phyloP scores from a whole-genome alignment of 2,888 invertebrate species.

The Epistrophe eligans region DNA sequence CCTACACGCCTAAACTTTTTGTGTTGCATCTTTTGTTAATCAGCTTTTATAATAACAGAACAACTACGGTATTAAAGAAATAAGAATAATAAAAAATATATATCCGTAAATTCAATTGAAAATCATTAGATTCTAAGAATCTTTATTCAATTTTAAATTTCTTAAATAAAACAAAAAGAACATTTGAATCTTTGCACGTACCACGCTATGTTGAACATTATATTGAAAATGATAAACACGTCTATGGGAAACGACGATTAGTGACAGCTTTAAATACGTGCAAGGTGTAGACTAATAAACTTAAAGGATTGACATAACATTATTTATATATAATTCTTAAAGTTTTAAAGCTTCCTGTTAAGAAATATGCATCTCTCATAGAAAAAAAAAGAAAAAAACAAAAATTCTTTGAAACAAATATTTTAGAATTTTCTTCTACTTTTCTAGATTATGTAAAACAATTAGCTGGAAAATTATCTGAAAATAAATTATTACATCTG shows the following conservation, averaged over 20 bases:
- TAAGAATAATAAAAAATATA: not conserved
- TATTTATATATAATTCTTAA: not conserved
- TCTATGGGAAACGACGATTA: constrained; percentile 38
- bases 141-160: not conserved
- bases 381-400: not conserved
- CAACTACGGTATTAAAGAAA: no score
- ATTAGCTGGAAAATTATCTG: not conserved
- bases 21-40: no score
- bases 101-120: no score
- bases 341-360: constrained; percentile 6
- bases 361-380: not conserved
- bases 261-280: constrained; percentile 39
- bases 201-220: not conserved
- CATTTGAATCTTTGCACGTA: constrained; percentile 23
- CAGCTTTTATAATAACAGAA: no score
- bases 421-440: not conserved
- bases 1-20: no score
- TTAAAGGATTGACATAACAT: not conserved
- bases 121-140: not conserved
- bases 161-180: not conserved
- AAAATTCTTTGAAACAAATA: not conserved
- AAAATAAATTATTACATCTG: not conserved
- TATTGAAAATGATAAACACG: constrained; percentile 36
- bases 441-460: not conserved
- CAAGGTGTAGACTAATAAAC: constrained; percentile 22